These are phyloP conservation scores for Drosophila nikananu DNA, from an alignment of 1,140 invertebrate species.

Conservation along the genomic window DNA sequence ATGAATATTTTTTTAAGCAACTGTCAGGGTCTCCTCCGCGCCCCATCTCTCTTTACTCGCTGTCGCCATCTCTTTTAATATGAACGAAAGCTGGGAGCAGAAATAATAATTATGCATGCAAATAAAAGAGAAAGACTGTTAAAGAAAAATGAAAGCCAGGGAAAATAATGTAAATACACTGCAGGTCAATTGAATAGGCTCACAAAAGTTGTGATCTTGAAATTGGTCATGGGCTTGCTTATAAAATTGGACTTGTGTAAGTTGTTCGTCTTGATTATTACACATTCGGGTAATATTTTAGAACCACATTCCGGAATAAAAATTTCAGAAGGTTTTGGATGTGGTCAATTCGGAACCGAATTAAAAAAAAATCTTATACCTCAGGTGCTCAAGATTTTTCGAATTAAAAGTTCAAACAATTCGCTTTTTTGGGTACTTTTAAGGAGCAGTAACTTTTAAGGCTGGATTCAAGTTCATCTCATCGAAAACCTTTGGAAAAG, in stretches of 20 bases:
- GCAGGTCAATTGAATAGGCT: constrained; percentile 36
- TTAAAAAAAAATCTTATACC: too few relatives aligned
- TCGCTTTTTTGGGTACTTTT: too few relatives aligned
- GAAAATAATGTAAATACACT: constrained; percentile 61
- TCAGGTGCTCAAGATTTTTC: too few relatives aligned
- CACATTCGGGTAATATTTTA: too few relatives aligned
- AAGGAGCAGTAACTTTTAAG: too few relatives aligned
- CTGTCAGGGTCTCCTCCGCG: constrained; percentile 3
- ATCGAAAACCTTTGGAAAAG: too few relatives aligned
- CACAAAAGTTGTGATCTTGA: neutral
- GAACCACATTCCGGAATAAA: too few relatives aligned
- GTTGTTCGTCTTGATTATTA: neutral
- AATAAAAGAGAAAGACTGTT: constrained; percentile 38
- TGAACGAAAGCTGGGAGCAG: constrained; percentile 58
- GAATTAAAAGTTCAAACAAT: too few relatives aligned
- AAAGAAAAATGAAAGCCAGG: constrained; percentile 41
- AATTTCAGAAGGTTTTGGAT: too few relatives aligned
- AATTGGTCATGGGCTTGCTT: too few relatives aligned
- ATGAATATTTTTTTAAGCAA: constrained; percentile 72
- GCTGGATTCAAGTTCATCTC: too few relatives aligned
- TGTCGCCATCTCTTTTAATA: constrained; percentile 41
- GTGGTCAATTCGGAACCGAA: too few relatives aligned
- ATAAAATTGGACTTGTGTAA: neutral
- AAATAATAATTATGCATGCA: constrained; percentile 77
- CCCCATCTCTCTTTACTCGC: neutral